Conservation (phyloP, 2,113 vertebrate genomes). For the Microcebus murinus region DNA sequence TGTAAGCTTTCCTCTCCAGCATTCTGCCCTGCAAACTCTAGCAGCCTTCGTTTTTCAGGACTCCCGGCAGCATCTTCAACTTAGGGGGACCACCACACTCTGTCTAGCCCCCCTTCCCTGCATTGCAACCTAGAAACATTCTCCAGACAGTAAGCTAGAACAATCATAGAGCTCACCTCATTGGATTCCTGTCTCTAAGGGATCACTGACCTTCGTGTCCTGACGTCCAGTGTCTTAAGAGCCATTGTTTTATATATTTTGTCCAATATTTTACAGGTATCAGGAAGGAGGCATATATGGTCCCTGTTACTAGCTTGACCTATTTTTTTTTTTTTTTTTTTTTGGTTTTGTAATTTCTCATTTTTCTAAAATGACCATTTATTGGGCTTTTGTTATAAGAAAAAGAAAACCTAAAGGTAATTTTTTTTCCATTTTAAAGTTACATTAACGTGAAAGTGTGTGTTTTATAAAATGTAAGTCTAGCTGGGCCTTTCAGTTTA, state of each 20-base stretch:
- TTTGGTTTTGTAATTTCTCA: background rate
- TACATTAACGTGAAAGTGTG: background rate
- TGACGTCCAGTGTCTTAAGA: background rate
- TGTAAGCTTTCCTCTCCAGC: background rate
- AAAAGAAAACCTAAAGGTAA: background rate
- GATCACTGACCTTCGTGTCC: background rate
- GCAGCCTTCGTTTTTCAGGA: background rate
- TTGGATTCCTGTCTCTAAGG: background rate
- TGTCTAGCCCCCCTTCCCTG: background rate
- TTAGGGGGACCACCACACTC: background rate
- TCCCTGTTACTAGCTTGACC: background rate
- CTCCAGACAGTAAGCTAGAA: background rate
- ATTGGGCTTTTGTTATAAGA: background rate
- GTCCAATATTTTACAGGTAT: background rate
- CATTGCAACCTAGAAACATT: background rate
- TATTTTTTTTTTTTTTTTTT: background rate
- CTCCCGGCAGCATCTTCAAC: background rate
- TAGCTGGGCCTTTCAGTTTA: background rate
- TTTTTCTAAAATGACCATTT: slow-evolving; percentile 32
- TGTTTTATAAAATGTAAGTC: slow-evolving; percentile 18
- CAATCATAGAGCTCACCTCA: background rate
- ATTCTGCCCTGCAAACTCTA: background rate
- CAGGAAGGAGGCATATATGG: background rate
- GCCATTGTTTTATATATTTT: background rate
- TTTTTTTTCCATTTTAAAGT: background rate